Evolutionary conservation across 2,888 invertebrate genomes (phyloP).

Genomic region (Cataglyphis rosenhaueri): DNA sequence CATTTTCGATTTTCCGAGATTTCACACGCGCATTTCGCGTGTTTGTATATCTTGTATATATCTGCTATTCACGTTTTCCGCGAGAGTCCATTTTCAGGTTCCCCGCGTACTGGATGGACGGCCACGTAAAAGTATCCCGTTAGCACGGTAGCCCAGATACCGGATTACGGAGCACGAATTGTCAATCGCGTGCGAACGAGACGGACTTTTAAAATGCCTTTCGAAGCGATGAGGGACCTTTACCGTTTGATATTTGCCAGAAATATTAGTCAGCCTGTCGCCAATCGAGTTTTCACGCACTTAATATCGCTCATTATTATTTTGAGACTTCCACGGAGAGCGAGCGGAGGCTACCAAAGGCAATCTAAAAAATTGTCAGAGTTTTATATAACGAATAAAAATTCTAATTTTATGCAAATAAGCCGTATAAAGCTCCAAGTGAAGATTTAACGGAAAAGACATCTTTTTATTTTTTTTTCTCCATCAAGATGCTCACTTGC

Average conservation of each 20-base stretch:
- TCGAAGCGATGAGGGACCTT: constrained; percentile 60
- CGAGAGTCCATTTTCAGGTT: constrained; percentile 69
- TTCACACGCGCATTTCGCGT: neutral
- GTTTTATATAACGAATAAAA: neutral
- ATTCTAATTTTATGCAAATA: neutral
- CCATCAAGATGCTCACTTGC: neutral
- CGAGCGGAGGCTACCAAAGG: neutral
- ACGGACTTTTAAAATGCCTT: constrained; percentile 63
- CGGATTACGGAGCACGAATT: constrained; percentile 83
- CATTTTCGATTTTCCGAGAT: neutral
- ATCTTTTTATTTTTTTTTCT: constrained; percentile 9
- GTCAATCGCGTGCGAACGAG: constrained; percentile 77
- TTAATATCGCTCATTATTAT: neutral
- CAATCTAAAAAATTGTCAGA: neutral
- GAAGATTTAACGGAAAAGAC: neutral
- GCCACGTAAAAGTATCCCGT: constrained; percentile 82
- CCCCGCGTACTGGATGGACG: constrained; percentile 63
- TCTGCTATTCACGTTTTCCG: constrained; percentile 1
- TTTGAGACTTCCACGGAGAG: neutral
- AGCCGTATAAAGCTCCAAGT: neutral
- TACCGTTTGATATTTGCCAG: neutral
- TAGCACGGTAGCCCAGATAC: constrained; percentile 83
- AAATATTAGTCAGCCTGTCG: neutral
- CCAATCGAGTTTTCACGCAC: neutral
- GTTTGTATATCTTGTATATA: neutral